Base-by-base conservation (phyloP, 1,140 invertebrate genomes). In the Tetranychus urticae region DNA sequence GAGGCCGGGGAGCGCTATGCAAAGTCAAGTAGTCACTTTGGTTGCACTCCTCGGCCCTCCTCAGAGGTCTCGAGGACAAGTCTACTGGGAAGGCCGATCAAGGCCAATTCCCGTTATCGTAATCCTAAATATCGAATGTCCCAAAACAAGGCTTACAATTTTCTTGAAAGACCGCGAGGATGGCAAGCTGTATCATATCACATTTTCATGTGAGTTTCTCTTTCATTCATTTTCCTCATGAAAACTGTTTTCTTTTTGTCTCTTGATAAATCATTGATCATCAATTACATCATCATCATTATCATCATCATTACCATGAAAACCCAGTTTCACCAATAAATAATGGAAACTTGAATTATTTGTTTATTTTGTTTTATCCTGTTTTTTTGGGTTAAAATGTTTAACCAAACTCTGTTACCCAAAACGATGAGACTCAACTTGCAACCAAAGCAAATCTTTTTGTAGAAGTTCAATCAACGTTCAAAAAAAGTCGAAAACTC, bases 81-180 rank as follows among this genome's bases (percentile, higher is more conserved):
- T 75, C 80, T 91, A 70, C 80, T 89, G 68, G 87, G 87, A 72
- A 86, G 85, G 75, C 86, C 87, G 69, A 78, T 91, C 70, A 86
- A 83, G 76, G 86, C 87, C 76, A 80, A 81, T 72, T 80, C 81
- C 75, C 82, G 86, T 71, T 64, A 67, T 59, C 62, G 69, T 33
- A 50, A 62, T 58, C 46, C 47, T 13, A 80, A 84, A 75, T 91
- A 89, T 76, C 77, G 89, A 68, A 81, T 84, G 70, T 75, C 88
- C 59, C 89, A 93, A 74, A 83, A 84, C 69, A 81, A 82, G 72
- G 79, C 91, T 70, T 91, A 92, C 78, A 92, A 92, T 76, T 92
- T 92, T 75, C 79, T 93, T 69, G 89, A 93, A 76, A 77, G 88
- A 70, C 88, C 89, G 59, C 79, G 88, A 66, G 85, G 85, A 66